Evolutionary conservation across 2,113 vertebrate genomes (phyloP), one percentile per base, ranked within the genome.

Genomic region (Anas platyrhynchos): DNA sequence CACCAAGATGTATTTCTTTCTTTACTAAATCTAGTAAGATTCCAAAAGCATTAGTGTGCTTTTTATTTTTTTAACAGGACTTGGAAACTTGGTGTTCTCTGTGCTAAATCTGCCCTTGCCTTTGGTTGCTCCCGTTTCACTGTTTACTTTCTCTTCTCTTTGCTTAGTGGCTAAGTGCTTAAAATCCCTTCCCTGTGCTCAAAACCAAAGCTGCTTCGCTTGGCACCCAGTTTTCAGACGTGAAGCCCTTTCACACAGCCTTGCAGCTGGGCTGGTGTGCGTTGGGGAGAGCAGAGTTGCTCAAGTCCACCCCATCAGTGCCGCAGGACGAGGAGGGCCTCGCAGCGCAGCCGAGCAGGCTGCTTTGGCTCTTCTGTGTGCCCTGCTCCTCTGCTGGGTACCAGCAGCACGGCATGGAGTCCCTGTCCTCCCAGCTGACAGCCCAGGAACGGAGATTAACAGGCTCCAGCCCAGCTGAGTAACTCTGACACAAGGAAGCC

Each of bases 91-190:
- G 0, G 5, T 59, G 26, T 81, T 62, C 16, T 90, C 29, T 58
- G 16, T 59, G 34, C 61, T 94, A 75, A 71, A 48, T 58, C 44
- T 72, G 38, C 31, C 46, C 31, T 82, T 86, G 25, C 26, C 48
- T 86, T 94, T 32, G 36, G 13, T 44, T 89, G 67, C 66, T 87
- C 84, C 58, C n/a, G 22, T 88, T 89, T 96, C 38, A 46, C 26
- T 75, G 54, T 86, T 95, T 89, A 44, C 72, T 86, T 91, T 91
- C 69, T 75, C 43, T 85, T 88, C 91, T 86, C 32, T 9, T 87
- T 38, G 22, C 25, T 23, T 56, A 68, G 34, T 68, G 67, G 11
- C 1, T 61, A 82, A 85, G n/a, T 62, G 52, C 81, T 90, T 90
- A n/a, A 83, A 88, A 59, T 22, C 56, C 88, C 29, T 72, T 80